Evolutionary conservation across 2,888 invertebrate genomes (phyloP).

Genomic region (Diarsia brunnea): DNA sequence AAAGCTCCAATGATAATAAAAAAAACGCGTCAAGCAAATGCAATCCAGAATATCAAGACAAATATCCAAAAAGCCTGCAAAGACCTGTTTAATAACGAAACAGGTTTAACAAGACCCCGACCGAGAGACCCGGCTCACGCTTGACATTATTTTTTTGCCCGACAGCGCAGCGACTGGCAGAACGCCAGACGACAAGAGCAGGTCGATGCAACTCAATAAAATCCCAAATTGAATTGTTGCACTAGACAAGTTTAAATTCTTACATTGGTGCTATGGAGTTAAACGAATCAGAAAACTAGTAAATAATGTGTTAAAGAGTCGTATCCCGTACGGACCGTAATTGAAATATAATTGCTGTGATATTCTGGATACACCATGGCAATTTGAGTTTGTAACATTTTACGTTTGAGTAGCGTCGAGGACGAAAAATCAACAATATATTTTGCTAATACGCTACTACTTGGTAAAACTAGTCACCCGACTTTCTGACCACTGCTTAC

Average conservation of each 20-base stretch:
- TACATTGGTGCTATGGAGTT: not conserved
- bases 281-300: not conserved
- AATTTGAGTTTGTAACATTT: not conserved
- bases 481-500: not conserved
- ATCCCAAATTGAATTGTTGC: constrained; percentile 46
- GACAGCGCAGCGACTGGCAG: constrained; percentile 27
- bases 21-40: not conserved
- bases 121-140: constrained; percentile 17
- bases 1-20: not conserved
- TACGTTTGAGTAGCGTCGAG: no score
- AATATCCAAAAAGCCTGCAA: not conserved
- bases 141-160: constrained; percentile 42
- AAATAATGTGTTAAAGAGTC: not conserved
- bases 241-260: constrained; percentile 32
- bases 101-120: constrained; percentile 26
- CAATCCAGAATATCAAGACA: not conserved
- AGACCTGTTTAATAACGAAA: constrained; percentile 2
- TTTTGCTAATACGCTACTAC: no score
- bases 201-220: constrained; percentile 56
- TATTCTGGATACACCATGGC: not conserved
- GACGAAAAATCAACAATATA: no score
- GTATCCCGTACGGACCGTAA: not conserved
- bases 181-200: constrained; percentile 34
- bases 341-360: not conserved
- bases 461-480: not conserved